Conservation (phyloP, 2,797 vertebrate genomes). For the Carapus acus region DNA sequence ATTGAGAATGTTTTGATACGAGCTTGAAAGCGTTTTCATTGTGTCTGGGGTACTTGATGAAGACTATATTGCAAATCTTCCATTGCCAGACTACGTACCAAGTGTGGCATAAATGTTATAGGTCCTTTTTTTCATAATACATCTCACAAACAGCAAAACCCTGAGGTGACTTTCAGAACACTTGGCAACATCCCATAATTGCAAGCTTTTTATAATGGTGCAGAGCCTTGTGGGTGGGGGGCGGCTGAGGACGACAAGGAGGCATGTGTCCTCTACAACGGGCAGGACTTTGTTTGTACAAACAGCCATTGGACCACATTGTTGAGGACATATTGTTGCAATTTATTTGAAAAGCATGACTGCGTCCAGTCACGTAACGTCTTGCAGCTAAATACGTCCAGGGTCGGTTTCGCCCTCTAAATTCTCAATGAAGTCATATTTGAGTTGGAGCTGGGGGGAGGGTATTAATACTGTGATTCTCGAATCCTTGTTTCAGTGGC, state of each 20-base stretch:
- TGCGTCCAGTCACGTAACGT: conserved; percentile 54
- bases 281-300: conserved; percentile 56
- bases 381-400: too few species aligned
- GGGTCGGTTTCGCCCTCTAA: conserved; percentile 41
- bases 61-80: conserved; percentile 28
- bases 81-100: too few species aligned
- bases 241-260: conserved; percentile 46
- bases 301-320: conserved; percentile 45
- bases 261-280: conserved; percentile 46
- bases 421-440: conserved; percentile 39
- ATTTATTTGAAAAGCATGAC: conserved; percentile 52
- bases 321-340: conserved; percentile 38
- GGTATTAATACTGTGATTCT: conserved; percentile 37
- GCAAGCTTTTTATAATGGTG: conserved; percentile 61
- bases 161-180: conserved; percentile 70
- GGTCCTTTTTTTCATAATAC: conserved; percentile 34
- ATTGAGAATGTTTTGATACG: conserved; percentile 38
- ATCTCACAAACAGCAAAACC: conserved; percentile 50
- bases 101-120: conserved; percentile 35
- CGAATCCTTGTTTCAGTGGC: conserved; percentile 35
- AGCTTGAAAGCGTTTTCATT: conserved; percentile 58
- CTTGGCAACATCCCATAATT: conserved; percentile 67
- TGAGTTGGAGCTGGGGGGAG: conserved; percentile 4
- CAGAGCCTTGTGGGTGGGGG: conserved; percentile 51
- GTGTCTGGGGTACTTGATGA: conserved; percentile 30